Evolutionary conservation across 2,113 vertebrate species (phyloP).

Genomic region (Macquaria ambigua): DNA sequence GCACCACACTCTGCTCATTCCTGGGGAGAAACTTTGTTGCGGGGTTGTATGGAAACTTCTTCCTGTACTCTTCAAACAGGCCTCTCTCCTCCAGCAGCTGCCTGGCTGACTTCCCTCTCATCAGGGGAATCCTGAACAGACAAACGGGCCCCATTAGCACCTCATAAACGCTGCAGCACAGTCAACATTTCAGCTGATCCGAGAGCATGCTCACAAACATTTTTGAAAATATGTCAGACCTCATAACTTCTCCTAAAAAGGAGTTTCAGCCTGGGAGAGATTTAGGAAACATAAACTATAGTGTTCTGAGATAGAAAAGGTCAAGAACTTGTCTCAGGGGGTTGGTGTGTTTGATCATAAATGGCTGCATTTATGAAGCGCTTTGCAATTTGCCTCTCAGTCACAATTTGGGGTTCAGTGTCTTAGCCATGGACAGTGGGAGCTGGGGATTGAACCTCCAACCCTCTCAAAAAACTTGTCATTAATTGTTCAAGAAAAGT

Average conservation of each 20-base stretch:
- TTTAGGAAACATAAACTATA: not conserved
- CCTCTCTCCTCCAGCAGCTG: constrained; percentile 74
- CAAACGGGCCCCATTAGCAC: not conserved
- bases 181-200: not conserved
- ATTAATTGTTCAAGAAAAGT: not conserved
- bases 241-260: constrained; percentile 43
- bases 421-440: not conserved
- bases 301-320: not conserved
- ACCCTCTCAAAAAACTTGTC: too few relatives aligned
- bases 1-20: constrained; percentile 39
- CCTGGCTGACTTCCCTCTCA: constrained; percentile 78
- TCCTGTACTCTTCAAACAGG: constrained; percentile 70
- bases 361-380: not conserved
- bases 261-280: not conserved
- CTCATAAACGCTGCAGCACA: not conserved
- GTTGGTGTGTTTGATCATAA: not conserved
- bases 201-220: not conserved
- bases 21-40: constrained; percentile 54
- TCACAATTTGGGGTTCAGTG: too few relatives aligned
- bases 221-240: not conserved
- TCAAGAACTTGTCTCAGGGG: not conserved
- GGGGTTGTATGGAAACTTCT: constrained; percentile 3
- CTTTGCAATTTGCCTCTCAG: not conserved
- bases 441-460: not conserved
- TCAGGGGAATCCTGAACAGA: constrained; percentile 77